phyloP scores from a whole-genome alignment of 1,140 invertebrate species.

The Caenorhabditis briggsae region DNA sequence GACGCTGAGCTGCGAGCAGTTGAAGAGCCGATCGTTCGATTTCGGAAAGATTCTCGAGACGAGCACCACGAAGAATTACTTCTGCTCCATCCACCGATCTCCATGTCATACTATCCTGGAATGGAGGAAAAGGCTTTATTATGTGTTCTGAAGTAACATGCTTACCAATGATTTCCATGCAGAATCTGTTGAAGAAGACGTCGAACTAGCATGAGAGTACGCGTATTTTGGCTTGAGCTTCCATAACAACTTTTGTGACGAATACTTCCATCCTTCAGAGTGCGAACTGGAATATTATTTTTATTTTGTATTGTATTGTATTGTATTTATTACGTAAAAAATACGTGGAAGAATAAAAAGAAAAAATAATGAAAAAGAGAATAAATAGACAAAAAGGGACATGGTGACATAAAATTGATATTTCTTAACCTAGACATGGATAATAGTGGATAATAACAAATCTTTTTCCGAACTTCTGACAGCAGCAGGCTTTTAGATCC shows the following conservation, averaged over 20 bases:
- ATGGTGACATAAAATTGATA: too few species aligned
- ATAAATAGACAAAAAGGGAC: too few species aligned
- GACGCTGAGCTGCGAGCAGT: constrained; percentile 30
- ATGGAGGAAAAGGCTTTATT: too few species aligned
- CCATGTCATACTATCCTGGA: constrained; percentile 62
- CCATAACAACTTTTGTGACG: constrained; percentile 51
- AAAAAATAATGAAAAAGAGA: too few species aligned
- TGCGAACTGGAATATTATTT: constrained; percentile 30
- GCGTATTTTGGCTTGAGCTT: constrained; percentile 53
- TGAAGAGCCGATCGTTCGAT: constrained; percentile 57
- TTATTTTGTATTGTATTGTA: too few species aligned
- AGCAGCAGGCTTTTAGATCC: too few species aligned
- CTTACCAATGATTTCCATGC: constrained; percentile 61
- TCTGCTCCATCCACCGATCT: constrained; percentile 59
- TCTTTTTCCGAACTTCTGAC: too few species aligned
- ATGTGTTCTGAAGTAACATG: neutral
- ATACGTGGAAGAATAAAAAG: too few species aligned
- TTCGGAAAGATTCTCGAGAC: constrained; percentile 49
- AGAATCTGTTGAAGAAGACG: constrained; percentile 58
- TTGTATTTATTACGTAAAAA: too few species aligned
- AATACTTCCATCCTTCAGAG: constrained; percentile 55
- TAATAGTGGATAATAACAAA: too few species aligned
- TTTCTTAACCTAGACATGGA: too few species aligned
- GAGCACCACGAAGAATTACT: constrained; percentile 47
- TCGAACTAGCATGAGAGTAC: constrained; percentile 50